phyloP scores from a whole-genome alignment of 2,113 vertebrate species.

The Gambusia holbrooki region DNA sequence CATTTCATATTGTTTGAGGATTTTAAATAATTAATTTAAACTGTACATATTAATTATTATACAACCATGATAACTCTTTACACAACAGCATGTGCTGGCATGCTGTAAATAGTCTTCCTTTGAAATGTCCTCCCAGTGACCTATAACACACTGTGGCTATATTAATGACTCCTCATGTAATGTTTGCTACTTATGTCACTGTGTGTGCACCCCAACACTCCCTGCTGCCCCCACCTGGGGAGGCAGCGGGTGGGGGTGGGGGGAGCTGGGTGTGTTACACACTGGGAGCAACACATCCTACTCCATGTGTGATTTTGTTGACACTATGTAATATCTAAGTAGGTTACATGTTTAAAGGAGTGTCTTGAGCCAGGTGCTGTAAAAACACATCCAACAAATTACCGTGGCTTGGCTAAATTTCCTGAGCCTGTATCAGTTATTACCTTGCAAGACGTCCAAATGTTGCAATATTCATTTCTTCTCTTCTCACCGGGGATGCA shows the following conservation, averaged over 20 bases:
- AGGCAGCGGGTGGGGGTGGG: no score
- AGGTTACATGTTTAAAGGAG: neutral
- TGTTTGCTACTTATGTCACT: constrained; percentile 2
- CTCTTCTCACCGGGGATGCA: neutral
- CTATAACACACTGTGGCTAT: neutral
- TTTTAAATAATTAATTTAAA: neutral
- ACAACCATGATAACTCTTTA: neutral
- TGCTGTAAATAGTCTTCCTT: constrained; percentile 13
- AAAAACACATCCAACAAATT: constrained; percentile 11
- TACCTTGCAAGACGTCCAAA: neutral
- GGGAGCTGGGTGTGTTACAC: no score
- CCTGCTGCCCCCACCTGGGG: no score
- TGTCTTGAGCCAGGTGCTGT: constrained; percentile 4
- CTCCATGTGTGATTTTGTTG: neutral
- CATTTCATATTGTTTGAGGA: neutral
- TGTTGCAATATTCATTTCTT: neutral
- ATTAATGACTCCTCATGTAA: constrained; percentile 13
- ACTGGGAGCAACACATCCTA: neutral
- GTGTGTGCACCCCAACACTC: neutral
- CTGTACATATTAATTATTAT: neutral
- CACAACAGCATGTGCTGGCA: constrained; percentile 3
- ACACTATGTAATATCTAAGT: neutral
- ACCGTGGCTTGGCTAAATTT: neutral
- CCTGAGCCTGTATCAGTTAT: constrained; percentile 5
- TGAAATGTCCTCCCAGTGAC: constrained; percentile 13